Base-by-base conservation (phyloP, 2,797 vertebrate genomes). In the Bradypodion ventrale region DNA sequence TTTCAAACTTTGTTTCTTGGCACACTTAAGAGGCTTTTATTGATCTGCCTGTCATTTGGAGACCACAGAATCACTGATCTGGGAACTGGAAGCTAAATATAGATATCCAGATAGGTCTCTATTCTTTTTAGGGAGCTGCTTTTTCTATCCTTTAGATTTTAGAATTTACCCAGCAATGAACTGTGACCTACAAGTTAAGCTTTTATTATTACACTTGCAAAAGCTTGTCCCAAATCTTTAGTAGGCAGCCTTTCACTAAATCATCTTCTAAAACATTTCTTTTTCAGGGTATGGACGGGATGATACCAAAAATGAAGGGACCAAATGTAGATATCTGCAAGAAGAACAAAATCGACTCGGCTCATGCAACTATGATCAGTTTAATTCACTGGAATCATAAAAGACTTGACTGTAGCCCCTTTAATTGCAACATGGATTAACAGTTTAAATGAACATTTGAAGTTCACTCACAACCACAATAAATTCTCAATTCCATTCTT, bases 121-220 rank as follows among this genome's bases (percentile, higher is more conserved):
- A 79, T 69, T 85, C 16, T 80, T 82, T 37, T 79, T 75, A 44
- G n/a, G 12, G 25, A 69, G 35, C 37, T 70, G 73, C 59, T 70
- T 69, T 49, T 42, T 76, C 27, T n/a, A 25, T 76, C 52, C 35
- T n/a, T 89, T 56, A 77, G 60, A 89, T 27, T n/a, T 89, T 56
- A 77, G 60, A 89, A 52, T 42, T 32, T 91, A 85, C 78, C 42
- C 49, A 90, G 32, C 27, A 72, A 42, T 87, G 73, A 75, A 88
- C 44, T 86, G 19, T 72, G 79, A 32, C 73, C 27, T 83, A 29
- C 29, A 87, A 85, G 82, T 87, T 74, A 88, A 89, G 32, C 76
- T 84, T 87, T 56, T n/a, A 37, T 84, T 85, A 63, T 8, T 70
- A 59, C 27, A 70, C 60, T 60, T 68, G 4, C 80, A 15, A 83